phyloP scores from a whole-genome alignment of 2,113 vertebrate species.

The Hylia prasina region DNA sequence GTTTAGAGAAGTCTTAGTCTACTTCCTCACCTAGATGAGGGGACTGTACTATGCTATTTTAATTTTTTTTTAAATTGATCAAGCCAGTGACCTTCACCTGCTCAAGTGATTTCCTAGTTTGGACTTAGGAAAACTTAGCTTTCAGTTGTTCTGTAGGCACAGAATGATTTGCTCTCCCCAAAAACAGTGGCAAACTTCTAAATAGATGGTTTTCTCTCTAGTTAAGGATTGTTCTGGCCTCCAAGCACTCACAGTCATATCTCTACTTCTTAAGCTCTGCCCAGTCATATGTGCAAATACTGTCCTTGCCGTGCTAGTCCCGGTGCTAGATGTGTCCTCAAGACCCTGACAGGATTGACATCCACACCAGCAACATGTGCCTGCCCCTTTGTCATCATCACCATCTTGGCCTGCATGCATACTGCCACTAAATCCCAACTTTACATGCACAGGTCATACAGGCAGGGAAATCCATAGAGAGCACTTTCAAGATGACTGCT shows the following conservation, averaged over 20 bases:
- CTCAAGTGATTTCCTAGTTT: background rate
- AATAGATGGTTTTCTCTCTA: conserved; percentile 77
- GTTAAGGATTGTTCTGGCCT: conserved; percentile 79
- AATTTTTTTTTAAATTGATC: background rate
- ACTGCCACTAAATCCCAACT: background rate
- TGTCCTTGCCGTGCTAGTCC: background rate
- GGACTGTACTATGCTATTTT: background rate
- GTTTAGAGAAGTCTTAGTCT: background rate
- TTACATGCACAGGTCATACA: background rate
- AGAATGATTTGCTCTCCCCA: background rate
- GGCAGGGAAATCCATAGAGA: background rate
- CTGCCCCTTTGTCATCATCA: background rate
- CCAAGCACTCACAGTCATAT: conserved; percentile 66
- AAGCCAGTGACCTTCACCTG: background rate
- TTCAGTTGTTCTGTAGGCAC: background rate
- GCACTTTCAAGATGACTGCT: background rate
- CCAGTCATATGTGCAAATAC: background rate
- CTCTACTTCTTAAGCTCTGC: background rate
- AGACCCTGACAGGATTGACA: background rate
- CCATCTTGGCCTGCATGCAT: background rate
- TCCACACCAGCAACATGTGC: fast-evolving
- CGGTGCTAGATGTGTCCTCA: background rate
- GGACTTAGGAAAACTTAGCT: background rate
- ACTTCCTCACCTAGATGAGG: background rate
- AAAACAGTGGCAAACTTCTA: conserved; percentile 61